Conservation (phyloP, 2,113 vertebrate species). For the Aegotheles bennettii region DNA sequence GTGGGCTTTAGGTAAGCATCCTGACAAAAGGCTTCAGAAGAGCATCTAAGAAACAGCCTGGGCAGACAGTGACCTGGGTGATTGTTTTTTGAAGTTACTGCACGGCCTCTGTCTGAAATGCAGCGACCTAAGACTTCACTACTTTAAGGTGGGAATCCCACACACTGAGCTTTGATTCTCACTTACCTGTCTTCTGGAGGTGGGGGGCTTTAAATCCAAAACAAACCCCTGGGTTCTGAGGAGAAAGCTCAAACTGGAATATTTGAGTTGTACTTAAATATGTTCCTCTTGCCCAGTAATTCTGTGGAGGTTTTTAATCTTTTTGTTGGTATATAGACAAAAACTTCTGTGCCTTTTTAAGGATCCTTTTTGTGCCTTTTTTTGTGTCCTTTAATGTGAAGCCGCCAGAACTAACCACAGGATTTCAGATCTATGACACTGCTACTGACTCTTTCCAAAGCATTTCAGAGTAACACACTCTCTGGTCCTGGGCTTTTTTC, state of each 20-base stretch:
- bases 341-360: neutral
- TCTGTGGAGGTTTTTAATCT: neutral
- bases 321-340: neutral
- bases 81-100: neutral
- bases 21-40: neutral
- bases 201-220: neutral
- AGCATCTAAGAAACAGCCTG: neutral
- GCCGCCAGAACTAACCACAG: neutral
- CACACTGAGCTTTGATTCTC: neutral
- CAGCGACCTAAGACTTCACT: neutral
- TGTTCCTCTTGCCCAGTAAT: neutral
- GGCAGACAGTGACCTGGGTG: neutral
- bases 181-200: neutral
- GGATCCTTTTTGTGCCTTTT: neutral
- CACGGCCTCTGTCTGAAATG: neutral
- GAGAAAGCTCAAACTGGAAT: neutral
- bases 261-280: neutral
- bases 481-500: neutral
- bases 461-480: neutral
- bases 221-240: neutral
- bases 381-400: neutral
- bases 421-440: neutral
- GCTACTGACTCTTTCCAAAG: neutral
- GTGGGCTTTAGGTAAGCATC: neutral
- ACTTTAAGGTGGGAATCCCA: neutral